These are phyloP conservation scores for Clarias laeviceps DNA, from an alignment of 2,797 vertebrate genomes.

Conservation along the genomic window DNA sequence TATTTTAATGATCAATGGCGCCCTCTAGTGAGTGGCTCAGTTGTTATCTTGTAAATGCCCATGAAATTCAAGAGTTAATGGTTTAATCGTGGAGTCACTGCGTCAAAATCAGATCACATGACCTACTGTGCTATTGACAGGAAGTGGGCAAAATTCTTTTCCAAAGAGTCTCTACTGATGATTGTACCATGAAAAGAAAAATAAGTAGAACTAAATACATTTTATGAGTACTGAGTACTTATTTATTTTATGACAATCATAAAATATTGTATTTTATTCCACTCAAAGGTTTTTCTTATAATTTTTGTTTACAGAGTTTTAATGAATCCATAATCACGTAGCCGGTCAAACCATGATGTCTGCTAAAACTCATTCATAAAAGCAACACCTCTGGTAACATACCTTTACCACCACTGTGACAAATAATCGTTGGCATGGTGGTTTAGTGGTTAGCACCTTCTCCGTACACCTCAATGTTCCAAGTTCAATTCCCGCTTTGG, in stretches of 20 bases:
- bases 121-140: not conserved
- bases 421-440: too few relatives aligned
- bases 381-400: not conserved
- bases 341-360: not conserved
- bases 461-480: too few relatives aligned
- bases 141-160: not conserved
- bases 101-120: not conserved
- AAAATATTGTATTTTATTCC: too few relatives aligned
- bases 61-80: not conserved
- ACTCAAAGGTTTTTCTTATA: not conserved
- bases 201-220: not conserved
- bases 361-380: not conserved
- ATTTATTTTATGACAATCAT: not conserved
- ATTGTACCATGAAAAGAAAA: not conserved
- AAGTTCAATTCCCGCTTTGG: too few relatives aligned
- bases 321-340: not conserved
- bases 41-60: not conserved
- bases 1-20: not conserved
- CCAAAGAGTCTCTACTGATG: too few relatives aligned
- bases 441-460: too few relatives aligned
- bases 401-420: not conserved
- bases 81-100: not conserved
- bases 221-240: not conserved
- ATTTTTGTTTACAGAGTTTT: not conserved
- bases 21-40: conserved; percentile 24